phyloP scores from a whole-genome alignment of 2,113 vertebrate genomes.

The Salvelinus sp. region DNA sequence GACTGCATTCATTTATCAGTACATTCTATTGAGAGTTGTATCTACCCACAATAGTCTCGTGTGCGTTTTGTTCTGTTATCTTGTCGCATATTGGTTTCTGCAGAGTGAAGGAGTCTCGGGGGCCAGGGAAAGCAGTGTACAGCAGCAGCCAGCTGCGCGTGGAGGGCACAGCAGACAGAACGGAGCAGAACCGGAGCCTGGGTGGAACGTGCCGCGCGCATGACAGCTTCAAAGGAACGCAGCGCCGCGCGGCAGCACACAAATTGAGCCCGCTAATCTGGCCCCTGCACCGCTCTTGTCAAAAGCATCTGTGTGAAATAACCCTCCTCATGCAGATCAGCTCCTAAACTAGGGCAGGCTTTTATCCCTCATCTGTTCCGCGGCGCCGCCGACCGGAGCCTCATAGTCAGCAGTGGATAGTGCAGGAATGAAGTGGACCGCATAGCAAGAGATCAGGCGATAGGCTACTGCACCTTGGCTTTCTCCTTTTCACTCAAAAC shows the following conservation, averaged over 20 bases:
- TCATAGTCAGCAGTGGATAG: slow-evolving; percentile 4
- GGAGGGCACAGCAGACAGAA: slow-evolving; percentile 41
- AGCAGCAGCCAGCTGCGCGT: slow-evolving; percentile 24
- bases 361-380: too few relatives aligned
- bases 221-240: slow-evolving; percentile 54
- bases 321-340: slow-evolving; percentile 40
- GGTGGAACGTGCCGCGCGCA: slow-evolving; percentile 48
- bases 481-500: too few relatives aligned
- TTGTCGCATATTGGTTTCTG: neutral
- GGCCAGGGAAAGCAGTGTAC: neutral
- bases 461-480: neutral
- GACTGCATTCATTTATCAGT: neutral
- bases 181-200: slow-evolving; percentile 15
- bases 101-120: neutral
- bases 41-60: too few relatives aligned
- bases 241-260: slow-evolving; percentile 50
- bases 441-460: neutral
- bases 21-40: neutral
- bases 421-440: slow-evolving; percentile 22
- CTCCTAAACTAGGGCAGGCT: slow-evolving; percentile 25
- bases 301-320: slow-evolving; percentile 51
- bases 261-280: slow-evolving; percentile 39
- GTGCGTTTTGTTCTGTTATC: neutral
- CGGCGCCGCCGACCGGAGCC: slow-evolving; percentile 15
- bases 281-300: slow-evolving; percentile 42